Base-by-base conservation (phyloP, 2,113 vertebrate genomes). In the Arothron firmamentum region DNA sequence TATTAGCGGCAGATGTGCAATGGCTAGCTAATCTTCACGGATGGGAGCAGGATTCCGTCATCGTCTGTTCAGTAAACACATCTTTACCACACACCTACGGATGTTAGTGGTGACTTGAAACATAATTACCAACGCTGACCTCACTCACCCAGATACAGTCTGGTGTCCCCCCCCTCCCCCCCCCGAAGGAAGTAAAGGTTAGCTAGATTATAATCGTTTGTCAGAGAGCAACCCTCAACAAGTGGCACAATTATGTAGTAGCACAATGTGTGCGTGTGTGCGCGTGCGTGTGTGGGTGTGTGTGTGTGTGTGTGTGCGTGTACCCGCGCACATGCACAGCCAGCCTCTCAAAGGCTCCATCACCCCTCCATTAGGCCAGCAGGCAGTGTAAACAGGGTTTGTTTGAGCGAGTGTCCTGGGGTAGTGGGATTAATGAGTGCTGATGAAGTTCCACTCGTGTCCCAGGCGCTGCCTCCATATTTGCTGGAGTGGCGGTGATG, bases 371-470 rank as follows among this genome's bases (percentile, higher is more conserved):
- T 77, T 67, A 79, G 56, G 83, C 74, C 77, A 67, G 61, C 64
- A 58, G 58, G 6, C 60, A 78, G 81, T 70, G 89, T 90, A 90
- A 90, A 87, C 86, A 89, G 20, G 72, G 70, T 86, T 90, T 89
- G 83, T 89, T 90, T 88, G 81, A 86, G 75, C 57, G 63, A 70
- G 77, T 75, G 72, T 77, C 84, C 74, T 20, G 75, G 76, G 80
- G 80, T 82, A 77, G 84, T 73, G 62, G 79, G 84, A 90, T 91
- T 91, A 91, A 89, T 89, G 80, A 90, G 76, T 70, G 52, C 86
- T 90, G 89, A 90, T 90, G 90, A 90, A 90, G 86, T 88, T 88
- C 84, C 80, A 81, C 87, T 85, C 73, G 80, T 76, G 81, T 82
- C 72, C 80, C 68, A 61, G 78, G 69, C 67, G 68, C 79, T 64